These are phyloP conservation scores for Trypoxylon attenuatum DNA, from an alignment of 2,888 invertebrate species.

Conservation along the genomic window DNA sequence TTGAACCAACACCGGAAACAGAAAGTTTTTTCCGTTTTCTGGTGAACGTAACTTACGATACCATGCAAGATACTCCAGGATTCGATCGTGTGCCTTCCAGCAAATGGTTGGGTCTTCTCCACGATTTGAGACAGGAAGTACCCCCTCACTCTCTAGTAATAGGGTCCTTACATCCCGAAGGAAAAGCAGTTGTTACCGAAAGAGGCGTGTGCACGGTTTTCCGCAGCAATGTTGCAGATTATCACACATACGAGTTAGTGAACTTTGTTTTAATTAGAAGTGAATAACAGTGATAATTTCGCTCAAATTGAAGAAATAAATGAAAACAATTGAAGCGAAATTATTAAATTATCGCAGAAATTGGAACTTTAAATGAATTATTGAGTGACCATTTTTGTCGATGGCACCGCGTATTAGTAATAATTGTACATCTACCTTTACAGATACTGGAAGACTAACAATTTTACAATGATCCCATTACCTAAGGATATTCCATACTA, in stretches of 20 bases:
- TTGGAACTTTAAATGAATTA: too few relatives aligned
- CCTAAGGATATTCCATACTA: conserved; percentile 8
- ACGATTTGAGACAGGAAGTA: conserved; percentile 49
- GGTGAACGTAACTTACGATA: conserved; percentile 42
- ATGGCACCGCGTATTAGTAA: too few relatives aligned
- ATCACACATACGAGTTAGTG: conserved; percentile 52
- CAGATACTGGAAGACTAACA: conserved; percentile 55
- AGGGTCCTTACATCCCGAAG: background rate
- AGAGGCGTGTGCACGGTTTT: conserved; percentile 52
- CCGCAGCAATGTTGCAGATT: conserved; percentile 33
- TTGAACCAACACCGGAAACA: conserved; percentile 50
- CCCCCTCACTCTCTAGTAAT: background rate
- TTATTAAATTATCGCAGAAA: too few relatives aligned
- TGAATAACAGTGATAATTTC: background rate
- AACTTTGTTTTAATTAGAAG: background rate
- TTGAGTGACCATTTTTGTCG: too few relatives aligned
- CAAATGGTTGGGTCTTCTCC: conserved; percentile 56
- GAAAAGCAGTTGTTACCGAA: conserved; percentile 54
- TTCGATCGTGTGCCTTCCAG: conserved; percentile 46
- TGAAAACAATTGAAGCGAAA: too few relatives aligned
- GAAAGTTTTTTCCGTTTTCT: conserved; percentile 54
- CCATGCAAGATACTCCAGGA: conserved; percentile 36
- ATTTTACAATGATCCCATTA: conserved; percentile 46
- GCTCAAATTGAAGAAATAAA: background rate
- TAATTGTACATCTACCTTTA: background rate